phyloP scores from a whole-genome alignment of 1,140 invertebrate genomes.

The Tachypleus tridentatus region DNA sequence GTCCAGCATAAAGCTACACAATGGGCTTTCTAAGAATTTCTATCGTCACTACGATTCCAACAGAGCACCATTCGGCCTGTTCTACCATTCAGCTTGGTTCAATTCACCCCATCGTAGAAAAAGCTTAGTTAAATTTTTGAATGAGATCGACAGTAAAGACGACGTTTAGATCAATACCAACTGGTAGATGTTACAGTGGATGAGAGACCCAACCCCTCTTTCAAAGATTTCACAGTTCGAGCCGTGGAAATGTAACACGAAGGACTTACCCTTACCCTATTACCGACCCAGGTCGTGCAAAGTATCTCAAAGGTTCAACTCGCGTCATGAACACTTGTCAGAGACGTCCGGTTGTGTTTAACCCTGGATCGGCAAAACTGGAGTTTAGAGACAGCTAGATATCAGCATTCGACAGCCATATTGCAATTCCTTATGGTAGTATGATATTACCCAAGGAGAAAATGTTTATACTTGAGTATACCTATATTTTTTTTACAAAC shows the following conservation, averaged over 20 bases:
- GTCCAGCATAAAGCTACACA: no score
- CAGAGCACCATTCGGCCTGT: conserved; percentile 83
- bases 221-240: conserved; percentile 66
- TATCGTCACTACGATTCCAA: conserved; percentile 85
- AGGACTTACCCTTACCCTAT: conserved; percentile 62
- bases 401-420: no score
- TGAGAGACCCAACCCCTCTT: conserved; percentile 74
- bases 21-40: conserved; percentile 88
- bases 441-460: no score
- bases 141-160: conserved; percentile 74
- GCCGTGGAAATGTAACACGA: conserved; percentile 63
- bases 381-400: no score
- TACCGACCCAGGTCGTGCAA: no score
- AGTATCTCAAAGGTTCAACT: conserved; percentile 74
- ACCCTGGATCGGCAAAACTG: no score
- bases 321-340: conserved; percentile 78
- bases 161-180: conserved; percentile 86
- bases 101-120: conserved; percentile 83
- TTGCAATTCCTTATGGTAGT: no score
- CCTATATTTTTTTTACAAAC: no score
- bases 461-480: no score
- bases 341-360: no score
- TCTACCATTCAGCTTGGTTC: conserved; percentile 90
- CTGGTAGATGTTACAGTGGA: conserved; percentile 85
- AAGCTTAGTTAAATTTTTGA: conserved; percentile 79